phyloP scores from a whole-genome alignment of 1,140 invertebrate species.

The Polypedilum vanderplanki region DNA sequence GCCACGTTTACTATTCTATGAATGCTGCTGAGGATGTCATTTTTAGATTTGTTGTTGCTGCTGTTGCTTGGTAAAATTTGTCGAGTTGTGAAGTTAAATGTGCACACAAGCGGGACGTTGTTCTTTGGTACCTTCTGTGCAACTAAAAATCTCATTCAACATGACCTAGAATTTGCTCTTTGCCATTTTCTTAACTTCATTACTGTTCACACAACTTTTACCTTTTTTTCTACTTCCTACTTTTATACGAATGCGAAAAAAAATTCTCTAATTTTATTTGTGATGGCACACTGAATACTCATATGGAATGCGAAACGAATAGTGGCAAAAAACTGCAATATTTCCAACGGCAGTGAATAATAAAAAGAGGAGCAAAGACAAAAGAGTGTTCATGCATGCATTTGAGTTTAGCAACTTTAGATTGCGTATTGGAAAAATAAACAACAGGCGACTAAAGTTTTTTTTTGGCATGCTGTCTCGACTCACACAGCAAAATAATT shows the following conservation, averaged over 20 bases:
- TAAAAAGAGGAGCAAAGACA: no score
- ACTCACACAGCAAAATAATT: not conserved
- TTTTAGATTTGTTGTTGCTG: no score
- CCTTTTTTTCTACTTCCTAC: not conserved
- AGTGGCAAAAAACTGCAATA: not conserved
- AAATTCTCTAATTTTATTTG: slow-evolving; percentile 4
- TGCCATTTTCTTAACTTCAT: not conserved
- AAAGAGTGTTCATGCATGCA: no score
- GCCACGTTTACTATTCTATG: no score
- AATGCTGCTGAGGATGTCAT: no score
- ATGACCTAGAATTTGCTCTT: not conserved
- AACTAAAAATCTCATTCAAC: not conserved
- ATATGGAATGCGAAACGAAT: not conserved
- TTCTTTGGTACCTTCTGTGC: no score
- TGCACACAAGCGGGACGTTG: no score
- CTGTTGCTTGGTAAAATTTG: no score
- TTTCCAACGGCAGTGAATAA: not conserved
- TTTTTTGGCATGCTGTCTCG: not conserved
- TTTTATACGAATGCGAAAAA: no score
- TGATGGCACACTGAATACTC: not conserved
- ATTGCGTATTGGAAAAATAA: not conserved
- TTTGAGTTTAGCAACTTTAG: not conserved
- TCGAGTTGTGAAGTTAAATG: no score
- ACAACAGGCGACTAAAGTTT: not conserved
- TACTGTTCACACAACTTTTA: not conserved